Base-by-base conservation (phyloP, 2,113 vertebrate species). In the Mixornis gularis region DNA sequence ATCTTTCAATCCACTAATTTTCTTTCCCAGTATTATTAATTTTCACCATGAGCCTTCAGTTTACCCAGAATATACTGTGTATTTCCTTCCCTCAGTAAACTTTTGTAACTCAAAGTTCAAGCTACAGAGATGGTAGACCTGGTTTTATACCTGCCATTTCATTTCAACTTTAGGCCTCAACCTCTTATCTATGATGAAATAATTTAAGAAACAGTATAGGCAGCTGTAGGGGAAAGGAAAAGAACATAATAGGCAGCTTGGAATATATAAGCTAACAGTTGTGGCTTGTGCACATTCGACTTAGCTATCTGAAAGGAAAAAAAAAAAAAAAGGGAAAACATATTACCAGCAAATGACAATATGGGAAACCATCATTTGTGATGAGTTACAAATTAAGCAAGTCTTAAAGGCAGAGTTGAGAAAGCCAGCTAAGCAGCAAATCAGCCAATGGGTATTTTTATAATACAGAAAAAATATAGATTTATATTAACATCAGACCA, bases 111-210 rank as follows among this genome's bases (percentile, higher is more conserved):
- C 60, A 38, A 48, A 13, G 34, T 55, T 77, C 17, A 60, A 78
- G 24, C 12, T 71, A 40, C 30, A 10, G 38, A 64, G 34, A 22
- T 58, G 41, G 53, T 49, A 81, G 41, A 53, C n/a, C 32, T 79
- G 65, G 17, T 27, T 84, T 79, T 52, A 40, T 55, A 55, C 19
- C 16, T 76, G 24, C 6, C 10, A 49, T 65, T 85, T 82, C 36
- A 79, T 52, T 49, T 34, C 71, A 78, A 13, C 17, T 90, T 52
- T 49, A 41, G 55, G 17, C 26, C 34, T 48, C 22, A 56, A 9
- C 0, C 0, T 41, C 10, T 46, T 62, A n/a, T 1, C 1, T 19
- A 65, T 3, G 0, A 62, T 29, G 13, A 79, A 21, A 72, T 26
- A 34, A 32, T 58, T 68, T 43, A 62, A 82, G 53, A 69, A 81